A percentile compares a stretch with the other conserved stretches of the same genome.
phyloP scores from a whole-genome alignment of 2,888 invertebrate genomes.

The Acleris cristana region DNA sequence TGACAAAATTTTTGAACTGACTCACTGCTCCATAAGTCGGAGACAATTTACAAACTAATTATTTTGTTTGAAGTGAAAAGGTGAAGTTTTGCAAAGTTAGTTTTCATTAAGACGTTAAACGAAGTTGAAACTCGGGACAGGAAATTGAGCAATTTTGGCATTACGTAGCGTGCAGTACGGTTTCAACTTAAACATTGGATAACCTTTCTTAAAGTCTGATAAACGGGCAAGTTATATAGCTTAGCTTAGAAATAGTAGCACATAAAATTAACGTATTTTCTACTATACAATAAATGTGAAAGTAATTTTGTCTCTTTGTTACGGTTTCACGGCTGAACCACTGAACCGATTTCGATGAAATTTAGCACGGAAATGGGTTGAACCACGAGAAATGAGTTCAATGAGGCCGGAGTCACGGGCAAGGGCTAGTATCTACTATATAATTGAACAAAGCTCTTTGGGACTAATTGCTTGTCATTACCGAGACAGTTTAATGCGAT shows the following conservation, averaged over 20 bases:
- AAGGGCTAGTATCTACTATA: not conserved
- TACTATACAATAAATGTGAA: no score
- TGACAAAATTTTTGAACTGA: not conserved
- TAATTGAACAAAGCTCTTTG: constrained; percentile 6
- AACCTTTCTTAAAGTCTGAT: not conserved
- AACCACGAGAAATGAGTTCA: no score
- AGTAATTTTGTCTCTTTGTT: no score
- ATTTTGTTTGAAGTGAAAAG: constrained; percentile 63
- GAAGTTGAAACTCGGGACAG: constrained; percentile 64
- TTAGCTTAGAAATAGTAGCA: not conserved
- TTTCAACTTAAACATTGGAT: constrained; percentile 16
- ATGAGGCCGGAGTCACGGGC: no score
- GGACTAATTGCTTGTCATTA: constrained; percentile 18
- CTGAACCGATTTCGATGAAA: no score
- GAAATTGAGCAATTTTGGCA: constrained; percentile 75
- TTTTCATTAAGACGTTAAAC: constrained; percentile 72
- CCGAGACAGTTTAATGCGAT: constrained; percentile 20
- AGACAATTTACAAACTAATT: constrained; percentile 65
- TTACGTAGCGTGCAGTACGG: constrained; percentile 55
- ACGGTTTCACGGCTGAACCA: no score
- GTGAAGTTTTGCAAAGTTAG: constrained; percentile 66
- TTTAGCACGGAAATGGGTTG: no score
- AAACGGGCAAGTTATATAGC: not conserved
- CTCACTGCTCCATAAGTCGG: constrained; percentile 13
- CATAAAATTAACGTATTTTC: no score